These are phyloP conservation scores for Phodopus roborovskii DNA, from an alignment of 2,113 vertebrate species.

Conservation along the genomic window DNA sequence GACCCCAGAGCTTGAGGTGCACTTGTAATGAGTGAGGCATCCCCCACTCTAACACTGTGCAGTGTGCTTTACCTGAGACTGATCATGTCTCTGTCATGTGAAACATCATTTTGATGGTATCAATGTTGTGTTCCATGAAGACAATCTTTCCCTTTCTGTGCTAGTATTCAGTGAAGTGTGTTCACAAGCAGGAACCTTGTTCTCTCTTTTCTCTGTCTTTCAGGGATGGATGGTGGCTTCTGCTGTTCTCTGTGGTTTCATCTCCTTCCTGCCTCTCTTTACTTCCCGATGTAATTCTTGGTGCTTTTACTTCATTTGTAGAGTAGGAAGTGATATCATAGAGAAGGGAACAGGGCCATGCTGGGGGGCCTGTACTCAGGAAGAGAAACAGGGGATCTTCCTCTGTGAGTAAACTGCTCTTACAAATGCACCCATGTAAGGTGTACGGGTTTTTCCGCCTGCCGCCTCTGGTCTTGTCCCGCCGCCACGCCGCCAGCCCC, in stretches of 20 bases:
- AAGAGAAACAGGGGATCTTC: conserved; percentile 89
- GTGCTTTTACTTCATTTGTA: conserved; percentile 83
- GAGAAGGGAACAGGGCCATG: conserved; percentile 89
- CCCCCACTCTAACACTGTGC: conserved; percentile 63
- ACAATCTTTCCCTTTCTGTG: conserved; percentile 60
- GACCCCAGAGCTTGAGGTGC: background rate
- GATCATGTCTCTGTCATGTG: conserved; percentile 69
- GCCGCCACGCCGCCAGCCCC: too few species aligned
- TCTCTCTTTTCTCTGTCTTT: conserved; percentile 75
- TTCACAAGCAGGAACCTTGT: conserved; percentile 70
- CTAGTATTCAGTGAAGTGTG: conserved; percentile 76
- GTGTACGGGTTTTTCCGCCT: too few species aligned
- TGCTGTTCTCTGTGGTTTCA: conserved; percentile 74
- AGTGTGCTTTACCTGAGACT: conserved; percentile 75
- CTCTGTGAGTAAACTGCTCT: conserved; percentile 87
- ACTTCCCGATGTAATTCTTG: conserved; percentile 80
- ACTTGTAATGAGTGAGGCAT: conserved; percentile 39
- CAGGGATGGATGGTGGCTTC: conserved; percentile 76
- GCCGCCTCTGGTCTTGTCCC: too few species aligned
- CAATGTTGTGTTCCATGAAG: conserved; percentile 68
- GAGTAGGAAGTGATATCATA: conserved; percentile 86
- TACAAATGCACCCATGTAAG: conserved; percentile 85
- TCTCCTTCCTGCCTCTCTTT: conserved; percentile 79
- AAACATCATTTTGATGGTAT: conserved; percentile 71
- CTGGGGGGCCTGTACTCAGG: conserved; percentile 87